phyloP scores from a whole-genome alignment of 2,888 invertebrate species.

The Drosophila buzzatii region DNA sequence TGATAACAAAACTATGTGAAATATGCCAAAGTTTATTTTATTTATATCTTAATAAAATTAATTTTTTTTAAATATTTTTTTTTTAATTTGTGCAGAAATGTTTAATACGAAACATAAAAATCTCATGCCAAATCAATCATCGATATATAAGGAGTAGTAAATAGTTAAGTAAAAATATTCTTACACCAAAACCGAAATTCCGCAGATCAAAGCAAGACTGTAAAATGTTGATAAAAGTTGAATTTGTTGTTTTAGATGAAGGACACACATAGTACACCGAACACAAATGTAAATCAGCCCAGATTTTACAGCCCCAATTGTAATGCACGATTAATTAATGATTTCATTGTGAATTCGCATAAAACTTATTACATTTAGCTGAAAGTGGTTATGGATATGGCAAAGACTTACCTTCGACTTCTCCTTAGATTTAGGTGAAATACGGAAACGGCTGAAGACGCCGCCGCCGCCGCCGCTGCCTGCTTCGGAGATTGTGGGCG shows the following conservation, averaged over 20 bases:
- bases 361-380: slow-evolving; percentile 14
- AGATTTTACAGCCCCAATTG: slow-evolving; percentile 18
- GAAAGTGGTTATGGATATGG: neutral
- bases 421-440: slow-evolving; percentile 88
- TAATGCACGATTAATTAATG: slow-evolving; percentile 15
- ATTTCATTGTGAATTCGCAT: slow-evolving; percentile 3
- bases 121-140: slow-evolving; percentile 10
- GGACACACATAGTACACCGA: slow-evolving; percentile 35
- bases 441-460: slow-evolving; percentile 87
- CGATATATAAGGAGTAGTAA: neutral
- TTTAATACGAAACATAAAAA: slow-evolving; percentile 2
- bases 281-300: slow-evolving; percentile 26
- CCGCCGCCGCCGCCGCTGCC: slow-evolving; percentile 67
- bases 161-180: slow-evolving; percentile 50
- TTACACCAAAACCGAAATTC: slow-evolving; percentile 86
- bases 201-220: slow-evolving; percentile 88
- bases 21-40: neutral
- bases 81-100: neutral
- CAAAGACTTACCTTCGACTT: slow-evolving; percentile 87
- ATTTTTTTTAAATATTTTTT: neutral
- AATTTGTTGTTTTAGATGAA: slow-evolving; percentile 48
- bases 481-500: slow-evolving; percentile 72
- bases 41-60: neutral
- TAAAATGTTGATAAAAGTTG: slow-evolving; percentile 82
- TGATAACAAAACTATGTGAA: neutral